phyloP scores from a whole-genome alignment of 2,888 invertebrate genomes.

The Netelia melanura region DNA sequence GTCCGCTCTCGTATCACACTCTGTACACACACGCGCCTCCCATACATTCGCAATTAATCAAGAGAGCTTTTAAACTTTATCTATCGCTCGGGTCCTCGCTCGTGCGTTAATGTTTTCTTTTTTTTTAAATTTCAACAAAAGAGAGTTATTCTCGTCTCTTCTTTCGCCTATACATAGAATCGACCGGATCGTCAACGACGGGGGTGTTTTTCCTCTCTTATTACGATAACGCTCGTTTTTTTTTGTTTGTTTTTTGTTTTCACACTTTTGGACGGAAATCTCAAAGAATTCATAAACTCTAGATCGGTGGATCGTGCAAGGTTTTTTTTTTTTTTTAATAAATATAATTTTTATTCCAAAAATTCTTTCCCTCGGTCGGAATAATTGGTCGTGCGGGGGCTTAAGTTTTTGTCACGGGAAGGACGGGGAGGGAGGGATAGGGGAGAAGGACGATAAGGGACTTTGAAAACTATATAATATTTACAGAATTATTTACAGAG shows the following conservation, averaged over 20 bases:
- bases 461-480: constrained; percentile 70
- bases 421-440: neutral
- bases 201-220: constrained; percentile 15
- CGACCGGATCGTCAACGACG: neutral
- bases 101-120: constrained; percentile 22
- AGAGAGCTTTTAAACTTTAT: constrained; percentile 66
- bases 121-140: neutral
- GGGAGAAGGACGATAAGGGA: neutral
- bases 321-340: constrained; percentile 36
- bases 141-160: constrained; percentile 50
- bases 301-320: constrained; percentile 41
- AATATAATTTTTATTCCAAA: constrained; percentile 36
- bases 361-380: constrained; percentile 28
- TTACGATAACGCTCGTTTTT: constrained; percentile 15
- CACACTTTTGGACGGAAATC: constrained; percentile 43
- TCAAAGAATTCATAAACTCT: constrained; percentile 43
- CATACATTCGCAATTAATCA: constrained; percentile 17
- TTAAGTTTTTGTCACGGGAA: constrained; percentile 12
- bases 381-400: constrained; percentile 50
- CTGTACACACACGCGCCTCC: constrained; percentile 22
- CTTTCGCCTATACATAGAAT: constrained; percentile 23
- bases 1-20: constrained; percentile 58
- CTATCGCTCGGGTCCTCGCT: constrained; percentile 42
- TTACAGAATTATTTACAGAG: constrained; percentile 80
- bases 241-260: neutral